Conservation (phyloP, 2,888 invertebrate genomes). For the Drosophila anomalipes region DNA sequence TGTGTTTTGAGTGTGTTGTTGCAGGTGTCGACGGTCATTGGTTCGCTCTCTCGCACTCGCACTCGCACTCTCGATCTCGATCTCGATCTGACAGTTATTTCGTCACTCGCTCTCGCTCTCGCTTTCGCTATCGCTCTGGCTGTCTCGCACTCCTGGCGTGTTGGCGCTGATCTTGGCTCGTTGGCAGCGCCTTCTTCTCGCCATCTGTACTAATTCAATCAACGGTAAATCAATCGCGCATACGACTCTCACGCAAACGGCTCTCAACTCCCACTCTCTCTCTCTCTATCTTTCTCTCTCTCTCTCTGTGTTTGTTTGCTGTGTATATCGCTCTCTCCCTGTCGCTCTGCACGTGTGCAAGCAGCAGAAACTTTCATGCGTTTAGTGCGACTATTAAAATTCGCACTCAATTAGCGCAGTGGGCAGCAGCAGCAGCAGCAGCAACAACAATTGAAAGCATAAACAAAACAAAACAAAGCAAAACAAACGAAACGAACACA, state of each 20-base stretch:
- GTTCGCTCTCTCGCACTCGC: conserved; percentile 10
- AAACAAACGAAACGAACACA: conserved; percentile 23
- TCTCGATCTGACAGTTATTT: background rate
- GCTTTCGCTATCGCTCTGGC: background rate
- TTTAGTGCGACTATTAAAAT: conserved; percentile 52
- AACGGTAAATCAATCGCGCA: conserved; percentile 66
- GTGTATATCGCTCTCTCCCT: conserved; percentile 5
- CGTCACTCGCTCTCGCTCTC: background rate
- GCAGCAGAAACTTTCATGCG: conserved; percentile 44
- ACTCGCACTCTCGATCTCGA: conserved; percentile 7
- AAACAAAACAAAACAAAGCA: conserved; percentile 50
- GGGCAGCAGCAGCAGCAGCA: conserved; percentile 13
- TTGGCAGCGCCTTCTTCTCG: conserved; percentile 34
- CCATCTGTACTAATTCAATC: conserved; percentile 65
- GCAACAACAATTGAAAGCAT: conserved; percentile 36
- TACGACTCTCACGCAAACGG: conserved; percentile 43
- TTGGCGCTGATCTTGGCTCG: conserved; percentile 49
- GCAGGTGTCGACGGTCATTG: conserved; percentile 63
- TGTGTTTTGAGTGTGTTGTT: conserved; percentile 55
- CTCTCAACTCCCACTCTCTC: conserved; percentile 35
- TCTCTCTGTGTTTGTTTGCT: background rate
- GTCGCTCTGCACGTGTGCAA: conserved; percentile 30
- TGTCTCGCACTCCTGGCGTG: conserved; percentile 17
- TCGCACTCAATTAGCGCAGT: conserved; percentile 61
- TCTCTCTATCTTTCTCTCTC: background rate